Evolutionary conservation across 1,140 invertebrate species (phyloP).

Genomic region (Aphelinus atriplicis): DNA sequence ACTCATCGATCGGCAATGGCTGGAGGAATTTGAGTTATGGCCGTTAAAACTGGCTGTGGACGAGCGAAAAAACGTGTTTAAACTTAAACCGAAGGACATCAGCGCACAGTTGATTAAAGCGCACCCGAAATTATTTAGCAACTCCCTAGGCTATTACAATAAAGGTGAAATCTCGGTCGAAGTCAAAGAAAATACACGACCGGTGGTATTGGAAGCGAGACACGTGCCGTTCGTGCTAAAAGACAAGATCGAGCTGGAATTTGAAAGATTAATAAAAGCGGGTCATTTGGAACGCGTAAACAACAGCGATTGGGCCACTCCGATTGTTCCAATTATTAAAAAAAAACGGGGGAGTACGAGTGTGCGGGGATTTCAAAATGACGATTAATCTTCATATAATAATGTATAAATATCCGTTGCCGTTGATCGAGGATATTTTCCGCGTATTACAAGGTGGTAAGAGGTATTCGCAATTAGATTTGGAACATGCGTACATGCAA

Average conservation of each 20-base stretch:
- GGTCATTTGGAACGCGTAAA: not conserved
- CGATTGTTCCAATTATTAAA: not conserved
- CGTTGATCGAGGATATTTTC: constrained; percentile 46
- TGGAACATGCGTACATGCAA: constrained; percentile 25
- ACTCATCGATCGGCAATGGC: constrained; percentile 18
- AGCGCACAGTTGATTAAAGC: no score
- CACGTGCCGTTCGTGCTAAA: constrained; percentile 29
- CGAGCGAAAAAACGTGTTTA: no score
- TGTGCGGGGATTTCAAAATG: constrained; percentile 50
- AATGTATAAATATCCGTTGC: constrained; percentile 54
- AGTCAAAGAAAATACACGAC: constrained; percentile 23
- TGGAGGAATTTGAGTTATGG: constrained; percentile 12
- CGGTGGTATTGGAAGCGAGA: constrained; percentile 20
- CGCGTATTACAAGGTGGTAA: constrained; percentile 1
- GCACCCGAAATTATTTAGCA: constrained; percentile 13
- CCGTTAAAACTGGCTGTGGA: not conserved
- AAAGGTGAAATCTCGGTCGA: constrained; percentile 13
- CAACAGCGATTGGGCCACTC: constrained; percentile 3
- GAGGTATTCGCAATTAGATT: constrained; percentile 25
- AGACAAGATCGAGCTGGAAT: constrained; percentile 46
- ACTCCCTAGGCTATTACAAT: constrained; percentile 18
- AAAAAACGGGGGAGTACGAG: not conserved
- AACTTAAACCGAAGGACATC: no score
- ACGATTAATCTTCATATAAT: constrained; percentile 60
- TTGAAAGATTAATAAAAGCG: not conserved